A percentile compares a stretch with the other conserved stretches of the same genome.
Conservation (phyloP, 2,113 vertebrate genomes). For the Trogon surrucura region DNA sequence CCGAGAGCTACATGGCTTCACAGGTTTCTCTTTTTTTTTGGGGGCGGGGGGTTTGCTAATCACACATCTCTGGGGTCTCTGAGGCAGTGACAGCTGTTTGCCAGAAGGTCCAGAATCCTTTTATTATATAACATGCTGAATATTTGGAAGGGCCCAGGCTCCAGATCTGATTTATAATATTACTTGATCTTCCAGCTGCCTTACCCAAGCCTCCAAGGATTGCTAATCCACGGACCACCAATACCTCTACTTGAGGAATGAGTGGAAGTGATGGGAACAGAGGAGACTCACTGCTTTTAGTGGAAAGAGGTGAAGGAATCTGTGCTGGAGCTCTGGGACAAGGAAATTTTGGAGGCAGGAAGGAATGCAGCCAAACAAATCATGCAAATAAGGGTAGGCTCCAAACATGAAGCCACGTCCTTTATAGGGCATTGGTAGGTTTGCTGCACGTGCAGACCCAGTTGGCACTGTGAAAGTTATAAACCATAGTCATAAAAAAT, state of each 20-base stretch:
- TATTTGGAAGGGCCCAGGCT: neutral
- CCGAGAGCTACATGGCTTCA: neutral
- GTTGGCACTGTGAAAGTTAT: neutral
- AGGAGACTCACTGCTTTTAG: neutral
- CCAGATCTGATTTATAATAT: neutral
- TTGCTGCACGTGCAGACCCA: neutral
- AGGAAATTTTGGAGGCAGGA: neutral
- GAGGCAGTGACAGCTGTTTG: neutral
- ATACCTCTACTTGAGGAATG: neutral
- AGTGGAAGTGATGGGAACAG: neutral
- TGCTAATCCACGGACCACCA: rapidly evolving
- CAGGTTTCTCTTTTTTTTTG: neutral
- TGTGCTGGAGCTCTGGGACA: neutral
- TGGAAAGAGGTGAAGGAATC: neutral
- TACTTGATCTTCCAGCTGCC: neutral
- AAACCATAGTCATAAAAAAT: slow-evolving; percentile 37
- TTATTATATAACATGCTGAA: neutral
- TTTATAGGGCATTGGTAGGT: neutral
- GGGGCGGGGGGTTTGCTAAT: neutral
- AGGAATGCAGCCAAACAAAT: neutral
- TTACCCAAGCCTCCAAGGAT: neutral
- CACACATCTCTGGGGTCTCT: neutral
- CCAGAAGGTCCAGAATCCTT: neutral
- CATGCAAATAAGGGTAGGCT: neutral
- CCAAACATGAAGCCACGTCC: neutral